phyloP scores from a whole-genome alignment of 2,888 invertebrate species.

The Teleiodes luculella region DNA sequence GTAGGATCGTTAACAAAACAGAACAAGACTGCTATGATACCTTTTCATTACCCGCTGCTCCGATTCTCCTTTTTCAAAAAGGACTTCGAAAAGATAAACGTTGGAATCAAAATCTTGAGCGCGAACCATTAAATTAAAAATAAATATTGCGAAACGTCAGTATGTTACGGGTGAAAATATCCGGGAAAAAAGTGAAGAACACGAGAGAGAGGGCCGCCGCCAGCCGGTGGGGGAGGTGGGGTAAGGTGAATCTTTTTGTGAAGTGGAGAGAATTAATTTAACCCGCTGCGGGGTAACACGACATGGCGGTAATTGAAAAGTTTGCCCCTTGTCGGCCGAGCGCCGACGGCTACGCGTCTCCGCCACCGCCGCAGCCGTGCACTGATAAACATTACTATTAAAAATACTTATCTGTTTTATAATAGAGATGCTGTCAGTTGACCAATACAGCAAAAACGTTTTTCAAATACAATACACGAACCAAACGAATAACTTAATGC shows the following conservation, averaged over 20 bases:
- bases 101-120: constrained; percentile 66
- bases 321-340: constrained; percentile 75
- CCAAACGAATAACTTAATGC: too few species aligned
- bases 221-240: constrained; percentile 52
- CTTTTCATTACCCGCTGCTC: constrained; percentile 47
- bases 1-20: constrained; percentile 4
- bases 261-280: constrained; percentile 79
- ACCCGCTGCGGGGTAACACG: constrained; percentile 79
- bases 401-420: constrained; percentile 1
- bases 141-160: constrained; percentile 78
- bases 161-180: constrained; percentile 69
- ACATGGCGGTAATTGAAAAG: constrained; percentile 78
- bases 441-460: too few species aligned
- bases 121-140: constrained; percentile 75
- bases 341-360: constrained; percentile 41
- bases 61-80: constrained; percentile 58
- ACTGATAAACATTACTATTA: neutral
- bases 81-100: constrained; percentile 60
- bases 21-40: constrained; percentile 11
- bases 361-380: constrained; percentile 10
- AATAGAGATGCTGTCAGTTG: neutral
- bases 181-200: constrained; percentile 52
- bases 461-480: too few species aligned
- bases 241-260: constrained; percentile 78
- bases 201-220: constrained; percentile 52